Evolutionary conservation across 2,888 invertebrate genomes (phyloP).

Genomic region (Anthrax anthrax): DNA sequence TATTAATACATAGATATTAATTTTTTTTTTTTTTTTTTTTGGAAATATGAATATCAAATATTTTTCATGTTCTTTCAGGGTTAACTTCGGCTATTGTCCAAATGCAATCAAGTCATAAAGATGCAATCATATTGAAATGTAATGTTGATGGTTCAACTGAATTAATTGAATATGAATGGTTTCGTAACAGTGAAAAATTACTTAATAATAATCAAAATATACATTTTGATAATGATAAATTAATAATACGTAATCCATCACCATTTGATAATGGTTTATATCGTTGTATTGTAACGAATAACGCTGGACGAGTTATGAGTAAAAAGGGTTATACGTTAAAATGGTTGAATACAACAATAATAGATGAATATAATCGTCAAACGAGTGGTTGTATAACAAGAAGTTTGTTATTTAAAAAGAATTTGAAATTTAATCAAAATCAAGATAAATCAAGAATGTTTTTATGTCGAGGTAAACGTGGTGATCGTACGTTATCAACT

Average conservation of each 20-base stretch:
- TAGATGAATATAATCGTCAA: not conserved
- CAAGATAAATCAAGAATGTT: conserved; percentile 22
- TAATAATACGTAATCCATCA: conserved; percentile 26
- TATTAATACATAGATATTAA: too few relatives aligned
- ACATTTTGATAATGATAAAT: conserved; percentile 37
- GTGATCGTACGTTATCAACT: conserved; percentile 12
- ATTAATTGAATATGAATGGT: conserved; percentile 30
- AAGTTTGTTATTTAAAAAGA: conserved; percentile 17
- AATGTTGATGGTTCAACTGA: conserved; percentile 27
- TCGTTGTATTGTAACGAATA: conserved; percentile 54
- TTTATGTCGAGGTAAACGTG: conserved; percentile 30
- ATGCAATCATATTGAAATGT: conserved; percentile 29
- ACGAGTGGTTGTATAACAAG: conserved; percentile 24
- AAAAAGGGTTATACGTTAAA: conserved; percentile 25
- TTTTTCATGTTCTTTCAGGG: conserved; percentile 17
- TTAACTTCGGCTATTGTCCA: conserved; percentile 26
- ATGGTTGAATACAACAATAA: conserved; percentile 8
- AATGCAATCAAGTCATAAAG: conserved; percentile 22
- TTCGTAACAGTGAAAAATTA: conserved; percentile 44
- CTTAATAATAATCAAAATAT: conserved; percentile 42
- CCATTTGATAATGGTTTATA: conserved; percentile 53
- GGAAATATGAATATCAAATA: too few relatives aligned
- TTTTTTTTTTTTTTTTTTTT: too few relatives aligned
- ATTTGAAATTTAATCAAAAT: conserved; percentile 19
- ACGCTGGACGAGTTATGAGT: conserved; percentile 40